Base-by-base conservation (phyloP, 2,113 vertebrate species). In the Nymphicus hollandicus region DNA sequence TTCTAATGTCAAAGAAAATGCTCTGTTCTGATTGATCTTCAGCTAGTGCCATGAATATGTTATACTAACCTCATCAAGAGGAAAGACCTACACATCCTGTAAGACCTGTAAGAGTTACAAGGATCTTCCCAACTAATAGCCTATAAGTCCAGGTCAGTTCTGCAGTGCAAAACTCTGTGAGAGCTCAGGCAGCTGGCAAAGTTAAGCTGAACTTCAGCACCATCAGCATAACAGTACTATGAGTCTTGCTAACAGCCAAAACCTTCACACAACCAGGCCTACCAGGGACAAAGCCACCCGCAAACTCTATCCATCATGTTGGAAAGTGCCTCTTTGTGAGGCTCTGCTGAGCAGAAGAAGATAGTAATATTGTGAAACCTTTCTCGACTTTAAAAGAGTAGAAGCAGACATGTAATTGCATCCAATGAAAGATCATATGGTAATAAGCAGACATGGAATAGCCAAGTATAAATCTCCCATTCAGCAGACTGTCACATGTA, bases 381-480 rank as follows among this genome's bases (percentile, higher is more conserved):
- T 84, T 56, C 89, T 79, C 46, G 35, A 29, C 60, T 72, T 95
- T 95, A 74, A 94, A 94, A 85, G 83, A 93, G 61, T 56, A 70
- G 74, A 86, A 8, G 72, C 88, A 95, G 65, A 93, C 47, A 60
- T 66, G 73, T 63, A 94, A 92, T 64, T 88, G 47, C 77, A 71
- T 91, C 96, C 88, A 93, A 12, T 60, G 88, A 91, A 95, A 95
- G 81, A 88, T 96, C 86, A 65, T 86, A 89, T 77, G 93, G 93
- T 95, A 97, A 97, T 94, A 81, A 96, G 94, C 68, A 95, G 81
- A 65, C 69, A 66, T 33, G 76, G 82, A 95, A 94, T 7, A 93
- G 84, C 77, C 73, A 90, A 58, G 77, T 66, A 96, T 94, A 94
- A 96, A 93, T 95, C 96, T 95, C 89, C 80, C 76, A 96, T 96